A percentile compares a stretch with the other conserved stretches of the same genome.
Evolutionary conservation across 2,888 invertebrate species (phyloP).

Genomic region (Creontiades dilutus): DNA sequence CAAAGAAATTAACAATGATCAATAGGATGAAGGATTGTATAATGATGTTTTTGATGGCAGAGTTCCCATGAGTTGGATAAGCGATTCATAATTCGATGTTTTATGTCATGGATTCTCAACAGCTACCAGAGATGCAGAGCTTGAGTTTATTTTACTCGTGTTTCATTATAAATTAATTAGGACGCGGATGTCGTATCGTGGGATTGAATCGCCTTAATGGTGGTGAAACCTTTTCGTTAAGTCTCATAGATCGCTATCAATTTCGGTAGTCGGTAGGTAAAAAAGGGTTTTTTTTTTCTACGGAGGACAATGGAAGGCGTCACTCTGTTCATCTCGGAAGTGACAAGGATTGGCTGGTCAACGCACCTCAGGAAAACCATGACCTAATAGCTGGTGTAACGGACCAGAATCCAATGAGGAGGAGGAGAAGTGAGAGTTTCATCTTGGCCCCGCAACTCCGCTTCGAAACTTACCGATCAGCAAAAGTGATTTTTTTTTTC

Average conservation of each 20-base stretch:
- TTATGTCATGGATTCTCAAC: too few species aligned
- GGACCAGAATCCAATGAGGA: constrained; percentile 53
- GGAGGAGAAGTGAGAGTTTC: constrained; percentile 58
- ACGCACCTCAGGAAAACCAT: constrained; percentile 63
- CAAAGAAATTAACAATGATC: too few species aligned
- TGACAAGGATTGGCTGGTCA: constrained; percentile 53
- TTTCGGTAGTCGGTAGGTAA: neutral
- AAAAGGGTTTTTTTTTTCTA: neutral
- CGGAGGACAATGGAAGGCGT: constrained; percentile 11
- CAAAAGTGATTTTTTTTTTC: constrained; percentile 33
- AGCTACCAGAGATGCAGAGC: too few species aligned
- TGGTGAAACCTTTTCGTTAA: constrained; percentile 21
- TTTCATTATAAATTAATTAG: neutral
- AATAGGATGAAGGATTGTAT: too few species aligned
- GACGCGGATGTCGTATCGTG: neutral
- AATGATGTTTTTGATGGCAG: too few species aligned
- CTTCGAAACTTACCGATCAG: constrained; percentile 31
- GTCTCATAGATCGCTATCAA: neutral
- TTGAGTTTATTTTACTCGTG: too few species aligned
- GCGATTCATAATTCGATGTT: too few species aligned
- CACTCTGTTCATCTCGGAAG: constrained; percentile 63
- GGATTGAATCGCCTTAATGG: neutral
- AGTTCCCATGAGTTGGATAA: too few species aligned
- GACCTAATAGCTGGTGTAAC: constrained; percentile 63
- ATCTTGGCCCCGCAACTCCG: neutral